Conservation (phyloP, 2,113 vertebrate genomes). For the Campylomormyrus tamandua region DNA sequence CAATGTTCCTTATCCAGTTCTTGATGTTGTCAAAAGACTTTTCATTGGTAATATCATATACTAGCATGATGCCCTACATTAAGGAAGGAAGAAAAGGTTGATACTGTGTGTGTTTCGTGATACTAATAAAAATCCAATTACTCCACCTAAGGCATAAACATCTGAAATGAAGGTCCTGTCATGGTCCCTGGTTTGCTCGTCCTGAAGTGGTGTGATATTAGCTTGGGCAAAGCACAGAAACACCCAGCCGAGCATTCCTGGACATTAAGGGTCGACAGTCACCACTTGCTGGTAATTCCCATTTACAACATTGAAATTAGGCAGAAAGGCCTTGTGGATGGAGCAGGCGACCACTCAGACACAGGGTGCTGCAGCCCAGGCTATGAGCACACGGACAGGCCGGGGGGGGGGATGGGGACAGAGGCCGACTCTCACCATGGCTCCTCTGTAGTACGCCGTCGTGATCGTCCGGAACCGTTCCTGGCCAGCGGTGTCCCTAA, state of each 20-base stretch:
- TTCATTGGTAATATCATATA: slow-evolving; percentile 95
- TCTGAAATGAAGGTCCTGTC: not conserved
- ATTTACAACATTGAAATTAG: not conserved
- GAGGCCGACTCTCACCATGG: slow-evolving; percentile 67
- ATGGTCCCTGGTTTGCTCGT: not conserved
- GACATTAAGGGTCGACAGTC: not conserved
- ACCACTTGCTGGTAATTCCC: not conserved
- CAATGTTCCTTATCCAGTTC: slow-evolving; percentile 96
- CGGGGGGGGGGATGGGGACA: not conserved
- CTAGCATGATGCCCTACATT: slow-evolving; percentile 86
- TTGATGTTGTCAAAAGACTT: slow-evolving; percentile 96
- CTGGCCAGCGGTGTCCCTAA: slow-evolving; percentile 90
- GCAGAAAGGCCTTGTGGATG: not conserved
- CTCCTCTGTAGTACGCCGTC: slow-evolving; percentile 87
- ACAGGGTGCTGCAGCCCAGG: not conserved
- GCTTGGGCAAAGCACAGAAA: not conserved
- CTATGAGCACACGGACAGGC: not conserved
- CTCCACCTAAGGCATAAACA: not conserved
- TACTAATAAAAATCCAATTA: not conserved
- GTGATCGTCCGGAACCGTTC: slow-evolving; percentile 92
- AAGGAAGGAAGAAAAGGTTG: not conserved
- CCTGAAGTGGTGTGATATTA: not conserved
- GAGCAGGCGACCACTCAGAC: not conserved
- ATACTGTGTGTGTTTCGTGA: not conserved
- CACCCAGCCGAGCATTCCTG: not conserved